Conservation (phyloP, 2,113 vertebrate genomes). For the Toxotes jaculatrix region DNA sequence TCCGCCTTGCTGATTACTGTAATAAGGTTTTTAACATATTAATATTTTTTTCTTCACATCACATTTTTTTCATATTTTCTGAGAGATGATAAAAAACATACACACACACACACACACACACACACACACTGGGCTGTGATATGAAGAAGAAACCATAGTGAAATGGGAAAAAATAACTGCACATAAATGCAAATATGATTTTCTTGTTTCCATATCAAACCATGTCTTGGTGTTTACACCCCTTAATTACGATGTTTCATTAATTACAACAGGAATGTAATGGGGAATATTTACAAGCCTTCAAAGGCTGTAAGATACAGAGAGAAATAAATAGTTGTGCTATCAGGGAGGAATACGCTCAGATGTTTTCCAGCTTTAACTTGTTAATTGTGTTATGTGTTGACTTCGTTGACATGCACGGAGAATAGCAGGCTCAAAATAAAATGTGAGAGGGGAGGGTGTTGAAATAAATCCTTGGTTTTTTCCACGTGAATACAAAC, state of each 20-base stretch:
- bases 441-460: not conserved
- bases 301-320: constrained; percentile 63
- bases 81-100: constrained; percentile 8
- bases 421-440: not conserved
- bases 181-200: constrained; percentile 75
- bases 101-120: constrained; percentile 9
- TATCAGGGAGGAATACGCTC: constrained; percentile 34
- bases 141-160: constrained; percentile 43
- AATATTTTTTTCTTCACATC: constrained; percentile 42
- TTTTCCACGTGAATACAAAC: not conserved
- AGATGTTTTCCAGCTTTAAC: constrained; percentile 44
- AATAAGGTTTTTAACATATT: constrained; percentile 71
- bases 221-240: constrained; percentile 65
- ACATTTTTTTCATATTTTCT: constrained; percentile 51
- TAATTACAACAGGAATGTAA: constrained; percentile 71
- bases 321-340: constrained; percentile 43
- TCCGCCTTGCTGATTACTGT: constrained; percentile 65
- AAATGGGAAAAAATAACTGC: constrained; percentile 57
- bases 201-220: constrained; percentile 77
- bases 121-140: constrained; percentile 42
- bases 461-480: not conserved
- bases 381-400: constrained; percentile 38
- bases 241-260: constrained; percentile 70
- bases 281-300: constrained; percentile 68
- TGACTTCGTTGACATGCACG: constrained; percentile 22